Evolutionary conservation across 2,888 invertebrate species (phyloP).

Genomic region (Cheilosia variabilis): DNA sequence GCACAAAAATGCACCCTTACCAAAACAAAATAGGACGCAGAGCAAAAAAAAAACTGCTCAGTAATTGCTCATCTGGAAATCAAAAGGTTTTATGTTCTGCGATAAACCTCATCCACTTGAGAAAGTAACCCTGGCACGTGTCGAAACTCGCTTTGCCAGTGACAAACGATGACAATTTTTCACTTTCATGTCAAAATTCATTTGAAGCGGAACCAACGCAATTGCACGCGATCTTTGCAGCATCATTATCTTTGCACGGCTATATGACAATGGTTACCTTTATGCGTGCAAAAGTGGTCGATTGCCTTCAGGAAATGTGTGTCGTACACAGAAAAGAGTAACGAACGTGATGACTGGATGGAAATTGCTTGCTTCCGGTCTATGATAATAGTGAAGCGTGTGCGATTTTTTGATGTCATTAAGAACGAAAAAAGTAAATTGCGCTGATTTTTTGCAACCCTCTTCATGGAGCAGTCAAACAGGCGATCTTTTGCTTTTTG

Average conservation of each 20-base stretch:
- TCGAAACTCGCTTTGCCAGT: conserved; percentile 67
- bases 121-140: conserved; percentile 68
- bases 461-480: not conserved
- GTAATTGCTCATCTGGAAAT: conserved; percentile 73
- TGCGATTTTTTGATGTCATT: conserved; percentile 22
- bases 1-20: conserved; percentile 52
- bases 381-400: conserved; percentile 32
- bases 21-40: conserved; percentile 8
- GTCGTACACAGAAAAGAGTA: conserved; percentile 30
- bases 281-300: conserved; percentile 69
- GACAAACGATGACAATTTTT: conserved; percentile 75
- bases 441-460: not conserved
- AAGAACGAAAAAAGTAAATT: not conserved
- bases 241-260: conserved; percentile 57
- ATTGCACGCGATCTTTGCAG: conserved; percentile 47
- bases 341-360: conserved; percentile 60
- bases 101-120: conserved; percentile 74
- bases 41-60: not conserved
- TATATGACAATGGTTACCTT: conserved; percentile 68
- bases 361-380: conserved; percentile 70
- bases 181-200: conserved; percentile 73
- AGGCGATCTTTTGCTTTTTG: no score
- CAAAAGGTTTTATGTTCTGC: conserved; percentile 51
- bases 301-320: conserved; percentile 61
- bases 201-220: conserved; percentile 69